Base-by-base conservation (phyloP, 2,888 invertebrate genomes). In the Dendrolimus houi region DNA sequence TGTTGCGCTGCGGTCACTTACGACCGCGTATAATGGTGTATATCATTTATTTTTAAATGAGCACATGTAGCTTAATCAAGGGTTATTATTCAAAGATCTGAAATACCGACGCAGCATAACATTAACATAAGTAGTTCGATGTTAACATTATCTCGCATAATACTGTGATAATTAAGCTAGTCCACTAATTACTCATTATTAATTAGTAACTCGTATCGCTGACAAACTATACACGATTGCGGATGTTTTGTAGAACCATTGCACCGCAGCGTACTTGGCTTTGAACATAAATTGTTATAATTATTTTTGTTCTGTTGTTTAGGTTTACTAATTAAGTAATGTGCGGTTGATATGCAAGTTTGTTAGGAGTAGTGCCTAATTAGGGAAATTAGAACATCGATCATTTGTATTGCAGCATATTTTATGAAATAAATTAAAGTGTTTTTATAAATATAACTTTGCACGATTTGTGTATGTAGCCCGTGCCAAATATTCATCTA, bases 111-210 rank as follows among this genome's bases (percentile, higher is more conserved):
- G 9, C 47, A n/a, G 29, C 8, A 53, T 55, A 41, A 57, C 41
- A 58, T 58, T 55, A 53, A 13, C 57, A 58, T 58, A 58, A 58
- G 47, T 14, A 42, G 52, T 40, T 3, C 47, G 13, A 10, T 55
- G 55, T 53, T 53, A 55, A 55, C 53, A 58, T 53, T 55, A 53
- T 41, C 41, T 14, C 57, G 17, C 40, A 58, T 62, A 63, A 64
- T 55, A 64, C 63, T 54, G 63, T 62, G 65, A 64, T 69, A 69
- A 67, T 62, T 66, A 65, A 40, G 59, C 47, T 47, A 47, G 47
- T 47, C 60, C 56, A 65, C 54, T 69, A 67, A 71, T 69, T 70
- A 68, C 59, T 63, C 65, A 67, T 64, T 52, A 62, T 59, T 58
- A 66, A 64, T 62, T 60, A 67, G 61, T 57, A 56, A 56, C 54